Evolutionary conservation across 2,888 invertebrate genomes (phyloP).

Genomic region (Philonicus albiceps): DNA sequence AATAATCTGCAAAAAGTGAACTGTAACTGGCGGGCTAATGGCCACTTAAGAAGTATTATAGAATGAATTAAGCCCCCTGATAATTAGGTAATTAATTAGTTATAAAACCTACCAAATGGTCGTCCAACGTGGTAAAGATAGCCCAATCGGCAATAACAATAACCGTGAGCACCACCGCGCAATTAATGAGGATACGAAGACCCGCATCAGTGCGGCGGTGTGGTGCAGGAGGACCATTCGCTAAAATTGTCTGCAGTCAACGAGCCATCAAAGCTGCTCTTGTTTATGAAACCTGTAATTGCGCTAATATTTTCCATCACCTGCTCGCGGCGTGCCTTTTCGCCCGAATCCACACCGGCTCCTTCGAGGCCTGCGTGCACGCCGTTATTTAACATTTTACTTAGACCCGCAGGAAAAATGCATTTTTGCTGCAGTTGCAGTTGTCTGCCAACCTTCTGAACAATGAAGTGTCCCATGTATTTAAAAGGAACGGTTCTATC

Average conservation of each 20-base stretch:
- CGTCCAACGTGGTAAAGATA: constrained; percentile 24
- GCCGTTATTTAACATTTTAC: neutral
- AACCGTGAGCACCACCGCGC: constrained; percentile 22
- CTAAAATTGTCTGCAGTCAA: constrained; percentile 25
- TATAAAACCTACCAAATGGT: constrained; percentile 40
- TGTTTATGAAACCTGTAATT: constrained; percentile 46
- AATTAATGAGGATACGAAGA: neutral
- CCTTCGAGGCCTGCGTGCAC: neutral
- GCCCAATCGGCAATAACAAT: constrained; percentile 44
- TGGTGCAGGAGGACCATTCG: constrained; percentile 24
- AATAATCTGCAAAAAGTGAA: constrained; percentile 19
- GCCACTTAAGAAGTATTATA: constrained; percentile 8
- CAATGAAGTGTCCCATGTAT: neutral
- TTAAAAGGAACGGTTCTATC: constrained; percentile 11
- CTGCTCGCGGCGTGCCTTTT: constrained; percentile 37
- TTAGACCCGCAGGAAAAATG: neutral
- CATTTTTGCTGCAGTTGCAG: constrained; percentile 13
- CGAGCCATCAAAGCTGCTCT: constrained; percentile 40
- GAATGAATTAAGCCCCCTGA: constrained; percentile 29
- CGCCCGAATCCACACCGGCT: neutral
- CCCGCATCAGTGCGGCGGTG: too few relatives aligned
- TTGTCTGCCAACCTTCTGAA: neutral
- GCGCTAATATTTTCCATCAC: constrained; percentile 46
- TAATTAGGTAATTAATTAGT: constrained; percentile 46
- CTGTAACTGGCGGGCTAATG: constrained; percentile 21